Evolutionary conservation across 2,797 vertebrate genomes (phyloP).

Genomic region (Mormyrops boulengeri): DNA sequence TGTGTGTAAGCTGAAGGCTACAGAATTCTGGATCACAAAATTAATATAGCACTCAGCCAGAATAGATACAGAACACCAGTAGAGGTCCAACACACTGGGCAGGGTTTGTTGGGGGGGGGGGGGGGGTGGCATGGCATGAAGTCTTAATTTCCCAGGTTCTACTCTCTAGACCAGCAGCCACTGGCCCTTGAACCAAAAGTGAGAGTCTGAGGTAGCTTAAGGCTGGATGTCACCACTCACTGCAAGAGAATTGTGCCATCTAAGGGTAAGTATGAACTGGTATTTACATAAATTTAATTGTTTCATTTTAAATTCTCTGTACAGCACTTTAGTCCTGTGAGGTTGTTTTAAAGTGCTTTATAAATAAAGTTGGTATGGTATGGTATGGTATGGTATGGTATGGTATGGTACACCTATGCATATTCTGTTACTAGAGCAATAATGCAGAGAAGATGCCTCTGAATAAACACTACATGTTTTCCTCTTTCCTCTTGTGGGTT

Average conservation of each 20-base stretch:
- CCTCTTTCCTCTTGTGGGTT: not conserved
- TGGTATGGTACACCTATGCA: too few species aligned
- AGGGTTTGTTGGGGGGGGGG: not conserved
- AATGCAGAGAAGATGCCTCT: not conserved
- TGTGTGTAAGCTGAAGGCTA: slow-evolving; percentile 31
- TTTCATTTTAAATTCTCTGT: too few species aligned
- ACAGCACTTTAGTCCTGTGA: too few species aligned
- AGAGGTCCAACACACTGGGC: not conserved
- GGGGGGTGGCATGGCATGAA: not conserved
- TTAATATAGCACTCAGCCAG: slow-evolving; percentile 45
- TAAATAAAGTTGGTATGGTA: too few species aligned
- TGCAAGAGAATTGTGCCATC: not conserved
- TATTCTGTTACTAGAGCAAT: not conserved
- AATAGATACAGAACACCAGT: not conserved
- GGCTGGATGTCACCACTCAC: not conserved
- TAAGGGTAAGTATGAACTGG: not conserved
- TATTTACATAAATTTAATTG: too few species aligned
- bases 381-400: too few species aligned
- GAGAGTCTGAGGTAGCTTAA: not conserved
- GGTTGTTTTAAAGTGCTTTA: too few species aligned
- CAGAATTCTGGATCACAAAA: slow-evolving; percentile 45
- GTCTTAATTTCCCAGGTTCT: not conserved
- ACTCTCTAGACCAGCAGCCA: not conserved
- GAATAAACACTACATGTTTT: not conserved
- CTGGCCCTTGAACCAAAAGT: not conserved